Percentiles rank a stretch among this genome's conserved stretches.
These are phyloP conservation scores for Romanogobio albipinnatus DNA, from an alignment of 2,113 vertebrate genomes.

Conservation along the genomic window DNA sequence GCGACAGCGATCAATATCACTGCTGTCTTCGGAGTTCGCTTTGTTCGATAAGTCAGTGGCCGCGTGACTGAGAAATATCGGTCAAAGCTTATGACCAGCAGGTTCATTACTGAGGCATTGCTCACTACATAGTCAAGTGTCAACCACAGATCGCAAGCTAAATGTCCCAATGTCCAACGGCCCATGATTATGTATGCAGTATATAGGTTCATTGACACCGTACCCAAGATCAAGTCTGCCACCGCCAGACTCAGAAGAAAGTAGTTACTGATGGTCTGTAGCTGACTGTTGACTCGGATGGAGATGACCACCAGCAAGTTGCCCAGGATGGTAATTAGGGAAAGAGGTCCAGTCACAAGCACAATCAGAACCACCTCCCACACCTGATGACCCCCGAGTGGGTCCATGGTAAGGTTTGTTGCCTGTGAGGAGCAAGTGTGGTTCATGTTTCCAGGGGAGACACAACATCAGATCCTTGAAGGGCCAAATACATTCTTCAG, in stretches of 20 bases:
- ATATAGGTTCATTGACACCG: slow-evolving; percentile 83
- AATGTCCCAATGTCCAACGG: slow-evolving; percentile 75
- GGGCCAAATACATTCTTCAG: slow-evolving; percentile 47
- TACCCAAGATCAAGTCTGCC: slow-evolving; percentile 80
- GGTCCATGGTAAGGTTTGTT: slow-evolving; percentile 63
- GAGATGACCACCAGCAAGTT: slow-evolving; percentile 80
- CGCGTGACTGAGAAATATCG: slow-evolving; percentile 82
- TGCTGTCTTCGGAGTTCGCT: slow-evolving; percentile 76
- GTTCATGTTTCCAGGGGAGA: slow-evolving; percentile 65
- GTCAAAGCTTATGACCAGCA: slow-evolving; percentile 83
- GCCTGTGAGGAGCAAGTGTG: slow-evolving; percentile 60
- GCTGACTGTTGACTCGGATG: slow-evolving; percentile 80
- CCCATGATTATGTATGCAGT: slow-evolving; percentile 80
- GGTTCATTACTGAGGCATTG: slow-evolving; percentile 84
- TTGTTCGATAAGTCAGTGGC: slow-evolving; percentile 79
- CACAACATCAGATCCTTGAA: slow-evolving; percentile 33
- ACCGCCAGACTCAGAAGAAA: slow-evolving; percentile 82
- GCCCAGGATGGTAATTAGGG: slow-evolving; percentile 77
- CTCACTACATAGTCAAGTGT: slow-evolving; percentile 82
- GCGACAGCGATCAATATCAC: slow-evolving; percentile 77
- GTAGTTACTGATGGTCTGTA: slow-evolving; percentile 82
- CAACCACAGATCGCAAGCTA: slow-evolving; percentile 81
- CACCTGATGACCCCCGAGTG: slow-evolving; percentile 62
- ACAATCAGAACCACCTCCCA: slow-evolving; percentile 78
- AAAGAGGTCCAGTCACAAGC: slow-evolving; percentile 74